A percentile compares a stretch with the other conserved stretches of the same genome.
Conservation (phyloP, 2,888 invertebrate species). For the Allophyes oxyacanthae region DNA sequence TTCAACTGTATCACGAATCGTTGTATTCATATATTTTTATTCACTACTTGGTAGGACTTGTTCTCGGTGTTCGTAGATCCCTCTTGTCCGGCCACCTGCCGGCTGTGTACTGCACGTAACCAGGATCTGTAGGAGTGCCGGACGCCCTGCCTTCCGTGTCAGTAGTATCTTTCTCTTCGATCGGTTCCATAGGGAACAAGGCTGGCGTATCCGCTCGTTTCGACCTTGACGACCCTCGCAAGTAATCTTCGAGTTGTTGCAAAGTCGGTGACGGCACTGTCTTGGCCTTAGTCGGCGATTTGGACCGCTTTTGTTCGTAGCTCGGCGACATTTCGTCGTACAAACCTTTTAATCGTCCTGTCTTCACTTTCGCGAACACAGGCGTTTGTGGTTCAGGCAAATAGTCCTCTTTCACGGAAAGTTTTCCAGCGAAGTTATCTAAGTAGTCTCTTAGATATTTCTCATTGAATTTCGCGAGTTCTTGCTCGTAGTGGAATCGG, state of each 20-base stretch:
- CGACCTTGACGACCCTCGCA: conserved; percentile 76
- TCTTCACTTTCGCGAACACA: conserved; percentile 83
- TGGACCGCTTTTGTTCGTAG: conserved; percentile 75
- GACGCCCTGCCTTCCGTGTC: conserved; percentile 85
- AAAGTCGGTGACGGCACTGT: conserved; percentile 81
- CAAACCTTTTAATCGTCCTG: conserved; percentile 75
- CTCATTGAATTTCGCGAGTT: conserved; percentile 84
- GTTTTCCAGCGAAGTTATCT: conserved; percentile 76
- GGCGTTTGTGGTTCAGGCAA: conserved; percentile 85
- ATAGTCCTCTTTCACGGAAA: conserved; percentile 81
- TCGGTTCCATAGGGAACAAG: conserved; percentile 88
- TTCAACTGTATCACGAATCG: conserved; percentile 44
- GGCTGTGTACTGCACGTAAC: conserved; percentile 93
- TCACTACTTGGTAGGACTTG: conserved; percentile 82
- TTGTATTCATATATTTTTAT: conserved; percentile 37
- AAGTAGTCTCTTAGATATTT: conserved; percentile 80
- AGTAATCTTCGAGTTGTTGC: conserved; percentile 85
- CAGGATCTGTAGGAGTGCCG: conserved; percentile 92
- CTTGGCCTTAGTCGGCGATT: conserved; percentile 79
- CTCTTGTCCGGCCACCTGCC: conserved; percentile 90
- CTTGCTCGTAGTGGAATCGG: conserved; percentile 80
- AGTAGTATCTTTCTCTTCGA: conserved; percentile 78
- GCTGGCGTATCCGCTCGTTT: conserved; percentile 80
- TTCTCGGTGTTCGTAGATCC: conserved; percentile 89
- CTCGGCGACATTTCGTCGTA: conserved; percentile 80